These are phyloP conservation scores for Sphaeridia pumilis DNA, from an alignment of 2,888 invertebrate genomes.

Conservation along the genomic window DNA sequence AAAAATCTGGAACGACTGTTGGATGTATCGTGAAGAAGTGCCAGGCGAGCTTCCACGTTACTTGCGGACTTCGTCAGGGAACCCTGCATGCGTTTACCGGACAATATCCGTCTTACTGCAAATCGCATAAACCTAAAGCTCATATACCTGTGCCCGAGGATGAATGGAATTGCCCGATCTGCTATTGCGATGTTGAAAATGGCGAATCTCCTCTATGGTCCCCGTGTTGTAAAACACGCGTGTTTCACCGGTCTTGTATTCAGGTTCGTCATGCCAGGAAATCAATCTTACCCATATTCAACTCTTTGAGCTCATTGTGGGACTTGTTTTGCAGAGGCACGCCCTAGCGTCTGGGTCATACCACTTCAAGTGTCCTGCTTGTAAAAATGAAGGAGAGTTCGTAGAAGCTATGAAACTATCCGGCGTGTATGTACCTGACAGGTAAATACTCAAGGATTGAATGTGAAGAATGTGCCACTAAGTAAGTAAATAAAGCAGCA, in stretches of 20 bases:
- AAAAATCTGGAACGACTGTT: conserved; percentile 54
- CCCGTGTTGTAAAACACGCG: conserved; percentile 63
- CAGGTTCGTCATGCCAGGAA: conserved; percentile 44
- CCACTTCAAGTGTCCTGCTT: conserved; percentile 72
- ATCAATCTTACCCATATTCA: background rate
- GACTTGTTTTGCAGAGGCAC: conserved; percentile 46
- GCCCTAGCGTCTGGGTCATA: conserved; percentile 60
- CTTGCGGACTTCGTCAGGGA: conserved; percentile 55
- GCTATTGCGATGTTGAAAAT: conserved; percentile 49
- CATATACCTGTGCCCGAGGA: conserved; percentile 40
- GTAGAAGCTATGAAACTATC: conserved; percentile 49
- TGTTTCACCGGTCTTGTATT: conserved; percentile 63
- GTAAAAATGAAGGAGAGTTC: conserved; percentile 56
- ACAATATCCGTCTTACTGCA: conserved; percentile 53
- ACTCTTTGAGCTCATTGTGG: background rate
- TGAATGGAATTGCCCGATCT: conserved; percentile 52
- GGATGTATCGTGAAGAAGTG: conserved; percentile 57
- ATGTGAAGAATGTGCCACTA: background rate
- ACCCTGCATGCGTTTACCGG: conserved; percentile 54
- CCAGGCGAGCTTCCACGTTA: conserved; percentile 57
- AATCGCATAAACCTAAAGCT: conserved; percentile 49
- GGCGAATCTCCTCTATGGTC: conserved; percentile 50
- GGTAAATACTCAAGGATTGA: conserved; percentile 45
- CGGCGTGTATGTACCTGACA: conserved; percentile 68
- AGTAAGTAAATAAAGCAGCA: background rate